phyloP scores from a whole-genome alignment of 2,113 vertebrate genomes.

The Thalassoma bifasciatum region DNA sequence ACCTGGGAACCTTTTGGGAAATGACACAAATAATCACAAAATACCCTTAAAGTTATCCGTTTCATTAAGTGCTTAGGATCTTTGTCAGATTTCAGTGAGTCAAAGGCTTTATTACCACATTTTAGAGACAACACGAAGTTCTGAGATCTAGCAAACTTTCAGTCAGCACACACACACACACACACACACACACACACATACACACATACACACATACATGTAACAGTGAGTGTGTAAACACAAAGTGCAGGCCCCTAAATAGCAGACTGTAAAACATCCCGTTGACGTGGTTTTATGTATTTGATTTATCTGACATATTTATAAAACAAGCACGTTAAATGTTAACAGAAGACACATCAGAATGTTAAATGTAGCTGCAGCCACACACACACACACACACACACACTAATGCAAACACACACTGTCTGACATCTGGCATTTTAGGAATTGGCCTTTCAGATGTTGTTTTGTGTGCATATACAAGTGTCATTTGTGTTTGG shows the following conservation, averaged over 20 bases:
- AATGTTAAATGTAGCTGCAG: neutral
- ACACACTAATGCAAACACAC: neutral
- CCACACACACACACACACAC: too few relatives aligned
- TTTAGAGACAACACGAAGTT: neutral
- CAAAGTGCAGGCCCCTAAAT: conserved; percentile 16
- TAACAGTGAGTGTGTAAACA: neutral
- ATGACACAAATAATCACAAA: too few relatives aligned
- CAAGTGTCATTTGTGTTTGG: conserved; percentile 48
- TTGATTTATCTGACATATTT: conserved; percentile 19
- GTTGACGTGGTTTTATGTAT: conserved; percentile 45
- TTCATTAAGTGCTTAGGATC: too few relatives aligned
- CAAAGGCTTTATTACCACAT: too few relatives aligned
- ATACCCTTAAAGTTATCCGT: too few relatives aligned
- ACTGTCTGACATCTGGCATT: conserved; percentile 53
- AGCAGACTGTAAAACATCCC: conserved; percentile 40
- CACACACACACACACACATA: too few relatives aligned
- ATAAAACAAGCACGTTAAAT: conserved; percentile 37
- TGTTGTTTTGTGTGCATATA: conserved; percentile 25
- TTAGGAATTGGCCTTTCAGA: conserved; percentile 50
- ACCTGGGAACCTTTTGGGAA: too few relatives aligned
- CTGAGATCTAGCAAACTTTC: neutral
- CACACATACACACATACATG: too few relatives aligned
- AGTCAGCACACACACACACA: too few relatives aligned
- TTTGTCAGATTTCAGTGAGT: neutral
- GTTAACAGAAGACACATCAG: conserved; percentile 17